Evolutionary conservation across 2,113 vertebrate genomes (phyloP).

Genomic region (Anas platyrhynchos): DNA sequence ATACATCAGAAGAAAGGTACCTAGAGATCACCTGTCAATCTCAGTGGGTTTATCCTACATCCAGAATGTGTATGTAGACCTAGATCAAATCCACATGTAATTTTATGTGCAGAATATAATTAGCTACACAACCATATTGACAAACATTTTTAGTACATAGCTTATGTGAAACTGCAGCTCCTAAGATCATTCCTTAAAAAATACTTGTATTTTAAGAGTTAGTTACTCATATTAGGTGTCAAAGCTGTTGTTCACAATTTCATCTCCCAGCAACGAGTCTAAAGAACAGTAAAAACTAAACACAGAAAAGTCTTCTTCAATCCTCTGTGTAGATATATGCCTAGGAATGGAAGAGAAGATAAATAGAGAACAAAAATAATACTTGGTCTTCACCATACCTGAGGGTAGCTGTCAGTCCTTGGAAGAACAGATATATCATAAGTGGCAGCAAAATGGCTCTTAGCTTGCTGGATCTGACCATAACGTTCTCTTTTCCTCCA

Average conservation of each 20-base stretch:
- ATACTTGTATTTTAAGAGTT: not conserved
- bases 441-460: constrained; percentile 93
- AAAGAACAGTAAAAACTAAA: constrained; percentile 10
- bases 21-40: not conserved
- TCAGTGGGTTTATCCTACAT: not conserved
- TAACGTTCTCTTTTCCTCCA: constrained; percentile 98
- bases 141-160: not conserved
- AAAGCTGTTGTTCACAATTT: not conserved
- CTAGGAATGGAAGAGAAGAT: not conserved
- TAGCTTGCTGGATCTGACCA: constrained; percentile 97
- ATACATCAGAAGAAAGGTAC: not conserved
- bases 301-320: not conserved
- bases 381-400: constrained; percentile 78
- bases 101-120: not conserved
- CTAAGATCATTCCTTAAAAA: not conserved
- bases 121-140: not conserved
- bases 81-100: not conserved
- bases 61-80: not conserved
- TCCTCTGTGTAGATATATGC: not conserved
- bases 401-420: constrained; percentile 92
- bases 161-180: not conserved
- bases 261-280: not conserved
- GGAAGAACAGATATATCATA: constrained; percentile 96
- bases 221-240: not conserved
- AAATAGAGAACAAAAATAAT: constrained; percentile 10